phyloP scores from a whole-genome alignment of 1,140 invertebrate genomes.

The Catajapyx aquilonaris region DNA sequence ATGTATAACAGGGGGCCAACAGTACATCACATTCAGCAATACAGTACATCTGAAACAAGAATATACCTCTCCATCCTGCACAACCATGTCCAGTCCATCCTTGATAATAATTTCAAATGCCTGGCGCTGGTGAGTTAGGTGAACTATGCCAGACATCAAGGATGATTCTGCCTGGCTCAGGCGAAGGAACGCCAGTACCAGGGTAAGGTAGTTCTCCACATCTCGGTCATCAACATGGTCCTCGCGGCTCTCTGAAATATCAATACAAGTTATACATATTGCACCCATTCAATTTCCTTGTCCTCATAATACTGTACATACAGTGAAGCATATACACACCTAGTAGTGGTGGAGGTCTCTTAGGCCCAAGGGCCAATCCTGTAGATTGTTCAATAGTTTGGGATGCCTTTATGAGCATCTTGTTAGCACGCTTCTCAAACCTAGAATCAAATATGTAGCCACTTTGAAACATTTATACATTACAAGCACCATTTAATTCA shows the following conservation, averaged over 20 bases:
- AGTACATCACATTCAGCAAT: no score
- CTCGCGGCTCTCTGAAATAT: conserved; percentile 25
- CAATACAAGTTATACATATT: conserved; percentile 3
- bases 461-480: conserved; percentile 5
- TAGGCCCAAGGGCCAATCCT: conserved; percentile 35
- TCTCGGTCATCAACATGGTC: conserved; percentile 55
- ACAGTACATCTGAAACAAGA: no score
- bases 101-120: conserved; percentile 69
- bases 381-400: conserved; percentile 55
- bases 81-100: conserved; percentile 62
- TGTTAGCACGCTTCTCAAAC: conserved; percentile 66
- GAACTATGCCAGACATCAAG: conserved; percentile 64
- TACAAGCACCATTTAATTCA: neutral
- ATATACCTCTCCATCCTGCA: conserved; percentile 67
- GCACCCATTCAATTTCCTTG: no score
- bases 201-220: conserved; percentile 67
- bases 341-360: conserved; percentile 9
- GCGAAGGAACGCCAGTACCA: conserved; percentile 64
- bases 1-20: no score
- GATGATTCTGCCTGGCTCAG: conserved; percentile 71
- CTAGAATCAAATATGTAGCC: conserved; percentile 23
- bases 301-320: conserved; percentile 1
- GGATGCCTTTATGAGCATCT: conserved; percentile 62
- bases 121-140: conserved; percentile 49
- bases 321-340: conserved; percentile 1